phyloP scores from a whole-genome alignment of 1,140 invertebrate genomes.

The Whitmania pigra region DNA sequence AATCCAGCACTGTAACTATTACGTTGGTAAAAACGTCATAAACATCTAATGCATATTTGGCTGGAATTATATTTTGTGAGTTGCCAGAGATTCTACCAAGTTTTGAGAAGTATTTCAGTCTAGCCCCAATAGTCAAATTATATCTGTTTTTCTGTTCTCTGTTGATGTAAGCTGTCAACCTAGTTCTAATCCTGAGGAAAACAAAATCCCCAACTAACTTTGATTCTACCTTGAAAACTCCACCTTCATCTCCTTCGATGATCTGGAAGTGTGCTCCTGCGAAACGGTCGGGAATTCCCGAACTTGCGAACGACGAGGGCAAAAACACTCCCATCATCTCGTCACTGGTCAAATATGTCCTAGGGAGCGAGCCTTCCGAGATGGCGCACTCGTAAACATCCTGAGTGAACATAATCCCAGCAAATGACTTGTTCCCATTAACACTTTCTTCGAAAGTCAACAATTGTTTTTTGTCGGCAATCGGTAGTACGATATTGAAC shows the following conservation, averaged over 20 bases:
- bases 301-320: conserved; percentile 18
- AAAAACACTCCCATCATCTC: conserved; percentile 57
- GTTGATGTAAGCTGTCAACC: conserved; percentile 71
- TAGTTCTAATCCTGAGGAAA: conserved; percentile 72
- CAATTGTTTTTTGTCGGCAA: too few relatives aligned
- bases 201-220: conserved; percentile 77
- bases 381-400: conserved; percentile 74
- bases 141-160: conserved; percentile 75
- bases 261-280: conserved; percentile 61
- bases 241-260: conserved; percentile 65
- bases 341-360: conserved; percentile 58
- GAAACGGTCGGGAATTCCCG: conserved; percentile 31
- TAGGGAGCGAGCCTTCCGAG: conserved; percentile 75
- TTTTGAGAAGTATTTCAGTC: conserved; percentile 40
- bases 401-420: conserved; percentile 51
- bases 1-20: conserved; percentile 64
- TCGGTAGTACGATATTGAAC: too few relatives aligned
- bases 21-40: too few relatives aligned
- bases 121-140: conserved; percentile 64
- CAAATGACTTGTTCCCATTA: conserved; percentile 24
- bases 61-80: too few relatives aligned
- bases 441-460: not conserved
- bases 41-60: conserved; percentile 32
- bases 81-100: too few relatives aligned
- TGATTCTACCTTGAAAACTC: conserved; percentile 83